phyloP scores from a whole-genome alignment of 2,888 invertebrate species.

The Drosophila mulleri region DNA sequence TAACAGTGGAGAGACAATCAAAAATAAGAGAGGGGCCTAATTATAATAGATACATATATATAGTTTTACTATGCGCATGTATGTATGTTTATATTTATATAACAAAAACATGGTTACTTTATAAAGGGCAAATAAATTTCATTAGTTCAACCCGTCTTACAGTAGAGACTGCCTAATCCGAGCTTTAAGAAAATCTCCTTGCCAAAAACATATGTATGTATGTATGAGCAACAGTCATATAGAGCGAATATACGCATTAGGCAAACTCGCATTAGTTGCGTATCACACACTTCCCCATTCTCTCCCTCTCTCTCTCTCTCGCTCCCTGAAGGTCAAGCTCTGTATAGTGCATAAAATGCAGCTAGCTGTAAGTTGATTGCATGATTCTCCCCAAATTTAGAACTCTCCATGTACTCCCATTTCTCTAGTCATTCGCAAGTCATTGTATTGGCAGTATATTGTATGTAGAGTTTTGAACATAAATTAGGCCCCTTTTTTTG shows the following conservation, averaged over 20 bases:
- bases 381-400: neutral
- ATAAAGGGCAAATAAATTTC: conserved; percentile 1
- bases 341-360: neutral
- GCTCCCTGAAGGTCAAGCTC: conserved; percentile 1
- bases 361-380: neutral
- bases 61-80: neutral
- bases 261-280: neutral
- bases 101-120: neutral
- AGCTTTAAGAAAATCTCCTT: neutral
- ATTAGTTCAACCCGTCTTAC: neutral
- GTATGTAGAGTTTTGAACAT: neutral
- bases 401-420: neutral
- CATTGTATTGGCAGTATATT: neutral
- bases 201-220: neutral
- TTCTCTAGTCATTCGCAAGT: neutral
- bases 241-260: neutral
- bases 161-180: neutral
- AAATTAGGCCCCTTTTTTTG: conserved; percentile 4
- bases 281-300: neutral
- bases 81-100: neutral
- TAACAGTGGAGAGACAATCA: conserved; percentile 10
- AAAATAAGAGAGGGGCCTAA: conserved; percentile 24
- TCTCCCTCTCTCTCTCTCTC: neutral
- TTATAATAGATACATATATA: conserved; percentile 6
- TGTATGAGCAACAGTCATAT: neutral